Base-by-base conservation (phyloP, 1,140 invertebrate species). In the Charaxes varanes region DNA sequence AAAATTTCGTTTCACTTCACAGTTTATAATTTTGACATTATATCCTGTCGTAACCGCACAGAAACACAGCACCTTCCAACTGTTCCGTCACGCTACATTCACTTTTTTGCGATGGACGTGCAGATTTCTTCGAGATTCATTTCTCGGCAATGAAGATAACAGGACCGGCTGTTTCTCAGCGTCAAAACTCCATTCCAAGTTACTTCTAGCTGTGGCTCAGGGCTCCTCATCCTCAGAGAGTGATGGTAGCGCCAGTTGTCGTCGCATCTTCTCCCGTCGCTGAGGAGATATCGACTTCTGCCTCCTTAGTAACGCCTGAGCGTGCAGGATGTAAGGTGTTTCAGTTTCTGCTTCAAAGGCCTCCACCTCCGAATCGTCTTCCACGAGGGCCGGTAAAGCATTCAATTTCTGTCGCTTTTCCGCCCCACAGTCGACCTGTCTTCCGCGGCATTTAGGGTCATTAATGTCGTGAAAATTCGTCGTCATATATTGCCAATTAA, bases 191-290 rank as follows among this genome's bases (percentile, higher is more conserved):
- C 66, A 60, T 68, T 61, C 71, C 60, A 48, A 37, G 34, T 32
- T 40, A 18, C 21, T 21, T 49, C 22, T 32, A 26, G 36, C 12
- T 28, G 30, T 8, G 18, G 52, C 56, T 82, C 78, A 82, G 62
- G 78, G 78, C 51, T 82, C 78, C 41, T 82, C 78, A 14, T 82
- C 78, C 38, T 82, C 78, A 5, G 78, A 82, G 1, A 82, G 61
- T 8, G 78, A 82, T 4, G 78, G 78, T 35, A 82, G 57, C 4
- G 68, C 78, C 4, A 82, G 52, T 16, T 66, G 62, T 6, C 76
- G 67, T 12, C 61, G 62, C 27, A 76, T 58, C 24, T 57, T 66
- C 49, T 76, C 65, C 6, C 74, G 53, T 2, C 73, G 53, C 28
- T 67, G 70, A 3, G 78, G 73, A 7, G 78, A 82, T 26, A 79